Evolutionary conservation across 2,113 vertebrate species (phyloP).

Genomic region (Cyanocitta stelleri): DNA sequence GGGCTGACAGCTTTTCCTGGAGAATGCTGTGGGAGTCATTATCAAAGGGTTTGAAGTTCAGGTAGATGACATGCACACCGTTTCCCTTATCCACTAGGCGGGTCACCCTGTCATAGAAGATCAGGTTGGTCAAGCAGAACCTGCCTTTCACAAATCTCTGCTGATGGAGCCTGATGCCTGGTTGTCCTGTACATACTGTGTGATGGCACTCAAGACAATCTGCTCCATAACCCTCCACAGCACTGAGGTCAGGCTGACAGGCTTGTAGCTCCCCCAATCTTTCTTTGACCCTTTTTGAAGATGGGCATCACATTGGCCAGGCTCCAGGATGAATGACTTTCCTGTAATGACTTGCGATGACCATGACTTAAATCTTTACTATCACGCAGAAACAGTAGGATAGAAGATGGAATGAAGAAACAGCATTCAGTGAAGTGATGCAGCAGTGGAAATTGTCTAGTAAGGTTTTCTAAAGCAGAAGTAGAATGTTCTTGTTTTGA

Average conservation of each 20-base stretch:
- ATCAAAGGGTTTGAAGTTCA: background rate
- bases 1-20: background rate
- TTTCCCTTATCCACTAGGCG: background rate
- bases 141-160: background rate
- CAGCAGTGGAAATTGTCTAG: background rate
- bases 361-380: background rate
- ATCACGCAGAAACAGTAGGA: background rate
- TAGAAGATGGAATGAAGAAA: background rate
- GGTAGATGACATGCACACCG: no score
- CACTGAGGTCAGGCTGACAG: background rate
- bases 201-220: background rate
- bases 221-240: background rate
- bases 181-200: background rate
- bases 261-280: rapidly evolving
- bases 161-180: background rate
- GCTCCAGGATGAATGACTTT: background rate
- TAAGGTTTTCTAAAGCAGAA: background rate
- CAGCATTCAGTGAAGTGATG: background rate
- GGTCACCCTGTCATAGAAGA: background rate
- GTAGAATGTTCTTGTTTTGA: background rate
- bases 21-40: background rate
- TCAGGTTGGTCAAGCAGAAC: no score
- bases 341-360: background rate
- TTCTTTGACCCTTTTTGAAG: background rate
- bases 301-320: background rate